phyloP scores from a whole-genome alignment of 1,140 invertebrate species.

The Polypedilum vanderplanki region DNA sequence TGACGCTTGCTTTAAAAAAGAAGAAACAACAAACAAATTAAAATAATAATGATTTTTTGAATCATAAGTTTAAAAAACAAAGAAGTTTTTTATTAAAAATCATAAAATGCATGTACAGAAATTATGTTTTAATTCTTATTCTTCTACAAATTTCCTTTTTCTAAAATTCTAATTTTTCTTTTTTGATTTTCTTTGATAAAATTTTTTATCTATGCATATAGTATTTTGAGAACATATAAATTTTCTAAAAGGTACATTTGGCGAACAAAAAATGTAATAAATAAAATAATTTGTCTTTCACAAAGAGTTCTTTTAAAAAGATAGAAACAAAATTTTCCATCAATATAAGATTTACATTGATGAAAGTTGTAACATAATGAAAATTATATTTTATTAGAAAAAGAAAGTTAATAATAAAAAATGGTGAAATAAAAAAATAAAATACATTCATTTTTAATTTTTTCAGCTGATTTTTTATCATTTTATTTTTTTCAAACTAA shows the following conservation, averaged over 20 bases:
- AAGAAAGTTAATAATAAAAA: neutral
- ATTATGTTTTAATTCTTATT: no score
- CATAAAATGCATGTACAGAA: no score
- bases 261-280: neutral
- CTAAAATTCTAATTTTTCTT: no score
- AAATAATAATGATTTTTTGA: no score
- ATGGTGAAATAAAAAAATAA: neutral
- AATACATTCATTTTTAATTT: neutral
- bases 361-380: neutral
- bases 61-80: no score
- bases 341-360: neutral
- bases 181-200: no score
- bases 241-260: neutral
- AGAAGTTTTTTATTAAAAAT: no score
- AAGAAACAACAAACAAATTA: no score
- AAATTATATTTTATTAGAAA: constrained; percentile 20
- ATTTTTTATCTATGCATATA: no score
- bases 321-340: neutral
- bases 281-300: neutral
- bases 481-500: constrained; percentile 3
- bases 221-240: no score
- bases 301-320: neutral
- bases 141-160: no score
- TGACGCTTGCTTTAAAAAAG: no score
- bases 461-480: neutral